Base-by-base conservation (phyloP, 2,113 vertebrate species). In the Erpornis zantholeuca region DNA sequence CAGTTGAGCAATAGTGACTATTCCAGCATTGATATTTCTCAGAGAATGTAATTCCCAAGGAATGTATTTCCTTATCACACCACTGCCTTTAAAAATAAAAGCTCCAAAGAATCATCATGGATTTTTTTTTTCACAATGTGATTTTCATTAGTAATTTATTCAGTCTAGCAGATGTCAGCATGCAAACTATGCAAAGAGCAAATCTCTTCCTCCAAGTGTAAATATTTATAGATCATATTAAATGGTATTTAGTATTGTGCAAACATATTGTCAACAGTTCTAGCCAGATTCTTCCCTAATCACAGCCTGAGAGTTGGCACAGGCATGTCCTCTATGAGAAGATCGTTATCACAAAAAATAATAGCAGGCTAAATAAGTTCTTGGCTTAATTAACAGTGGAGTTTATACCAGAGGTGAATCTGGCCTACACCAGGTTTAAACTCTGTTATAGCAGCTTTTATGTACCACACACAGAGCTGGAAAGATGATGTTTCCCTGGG, bases 171-270 rank as follows among this genome's bases (percentile, higher is more conserved):
- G 95, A 94, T 95, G 92, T 71, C 93, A 96, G 60, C 78, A 63
- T 86, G 75, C 75, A 92, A 90, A 90, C 82, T 61, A 88, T 44
- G 82, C 84, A 77, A 91, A 94, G 73, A 92, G 47, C 82, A 92
- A 96, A 91, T 90, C 59, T 92, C 91, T 90, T 95, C 75, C 90
- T 91, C 82, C 24, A 45, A 93, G 75, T 63, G 54, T 89, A 95
- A 96, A 96, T 92, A 96, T 96, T 97, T 96, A 88, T 88, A 69
- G 94, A 95, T 82, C 70, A 88, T 77, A 92, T 77, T 94, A 78
- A 72, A 35, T 88, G 85, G 87, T 70, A 94, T 94, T 96, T 95
- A 96, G 71, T 87, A 77, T 81, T 91, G 75, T 82, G 87, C 91
- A 95, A 96, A 93, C 87, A 96, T 85, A 82, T 61, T 92, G 93